A percentile compares a stretch with the other conserved stretches of the same genome.
These are phyloP conservation scores for Poeciliopsis gracilis DNA, from an alignment of 2,797 vertebrate genomes.

Conservation along the genomic window DNA sequence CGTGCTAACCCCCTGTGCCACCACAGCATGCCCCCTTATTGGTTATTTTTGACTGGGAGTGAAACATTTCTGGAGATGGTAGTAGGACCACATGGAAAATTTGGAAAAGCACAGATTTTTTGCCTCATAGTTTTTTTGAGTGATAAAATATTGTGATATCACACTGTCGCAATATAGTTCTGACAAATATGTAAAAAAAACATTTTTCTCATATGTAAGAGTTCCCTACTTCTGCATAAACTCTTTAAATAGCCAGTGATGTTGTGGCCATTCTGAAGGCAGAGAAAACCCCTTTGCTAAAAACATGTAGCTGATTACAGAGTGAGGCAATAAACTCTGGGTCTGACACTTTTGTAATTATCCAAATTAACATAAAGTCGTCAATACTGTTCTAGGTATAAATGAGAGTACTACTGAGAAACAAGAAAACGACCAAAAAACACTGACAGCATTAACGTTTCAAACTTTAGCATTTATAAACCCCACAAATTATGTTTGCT, in stretches of 20 bases:
- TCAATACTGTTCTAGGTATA: background rate
- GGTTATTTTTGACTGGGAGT: no score
- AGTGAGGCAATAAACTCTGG: slow-evolving; percentile 3
- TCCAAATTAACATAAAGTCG: background rate
- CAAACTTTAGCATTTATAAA: background rate
- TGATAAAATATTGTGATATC: no score
- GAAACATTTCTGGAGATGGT: no score
- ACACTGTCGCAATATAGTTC: no score
- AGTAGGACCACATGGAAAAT: no score
- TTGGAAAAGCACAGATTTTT: no score
- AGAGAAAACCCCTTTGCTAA: background rate
- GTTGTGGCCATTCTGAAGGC: background rate
- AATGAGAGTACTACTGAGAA: background rate
- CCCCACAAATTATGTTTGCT: background rate
- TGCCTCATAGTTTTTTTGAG: no score
- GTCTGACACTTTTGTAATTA: slow-evolving; percentile 3
- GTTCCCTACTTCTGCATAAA: background rate
- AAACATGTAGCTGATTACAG: background rate
- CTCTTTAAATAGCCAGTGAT: background rate
- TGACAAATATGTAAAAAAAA: no score
- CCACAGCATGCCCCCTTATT: no score
- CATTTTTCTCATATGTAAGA: no score
- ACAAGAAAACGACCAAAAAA: slow-evolving; percentile 2
- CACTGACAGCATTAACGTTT: slow-evolving; percentile 2
- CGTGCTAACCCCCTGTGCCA: no score